These are phyloP conservation scores for Alviniconcha marisindica DNA, from an alignment of 1,140 invertebrate genomes.

Conservation along the genomic window DNA sequence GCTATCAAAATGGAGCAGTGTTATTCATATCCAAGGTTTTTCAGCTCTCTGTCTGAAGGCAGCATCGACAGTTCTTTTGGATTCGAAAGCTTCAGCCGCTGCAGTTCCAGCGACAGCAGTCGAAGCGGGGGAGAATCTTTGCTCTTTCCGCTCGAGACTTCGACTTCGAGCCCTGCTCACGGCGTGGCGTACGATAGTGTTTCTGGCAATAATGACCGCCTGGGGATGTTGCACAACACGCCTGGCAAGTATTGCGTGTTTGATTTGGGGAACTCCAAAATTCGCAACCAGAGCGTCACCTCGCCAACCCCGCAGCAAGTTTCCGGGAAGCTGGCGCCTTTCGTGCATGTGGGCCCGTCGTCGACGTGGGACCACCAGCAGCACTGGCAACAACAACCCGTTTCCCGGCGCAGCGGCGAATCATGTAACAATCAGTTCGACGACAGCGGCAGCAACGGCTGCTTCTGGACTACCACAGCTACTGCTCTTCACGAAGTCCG, in stretches of 20 bases:
- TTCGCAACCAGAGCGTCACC: not conserved
- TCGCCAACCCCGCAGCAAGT: constrained; percentile 17
- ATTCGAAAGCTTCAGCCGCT: not conserved
- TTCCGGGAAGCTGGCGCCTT: not conserved
- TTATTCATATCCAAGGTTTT: no score
- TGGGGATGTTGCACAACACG: not conserved
- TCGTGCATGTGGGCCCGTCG: not conserved
- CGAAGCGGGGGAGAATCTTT: not conserved
- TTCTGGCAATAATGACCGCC: not conserved
- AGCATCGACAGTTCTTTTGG: no score
- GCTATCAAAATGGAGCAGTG: no score
- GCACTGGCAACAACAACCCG: no score
- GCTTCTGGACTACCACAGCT: no score
- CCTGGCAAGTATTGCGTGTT: not conserved
- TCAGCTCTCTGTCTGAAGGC: no score
- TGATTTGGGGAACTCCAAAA: no score
- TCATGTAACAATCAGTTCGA: no score
- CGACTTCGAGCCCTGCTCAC: not conserved
- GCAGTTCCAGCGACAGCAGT: constrained; percentile 10
- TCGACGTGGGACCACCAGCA: not conserved
- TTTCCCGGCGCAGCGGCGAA: no score
- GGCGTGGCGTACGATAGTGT: no score
- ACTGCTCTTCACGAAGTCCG: no score
- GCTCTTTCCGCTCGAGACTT: not conserved
- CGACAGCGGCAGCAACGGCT: no score